These are phyloP conservation scores for Drosophila mettleri DNA, from an alignment of 2,888 invertebrate species.

Conservation along the genomic window DNA sequence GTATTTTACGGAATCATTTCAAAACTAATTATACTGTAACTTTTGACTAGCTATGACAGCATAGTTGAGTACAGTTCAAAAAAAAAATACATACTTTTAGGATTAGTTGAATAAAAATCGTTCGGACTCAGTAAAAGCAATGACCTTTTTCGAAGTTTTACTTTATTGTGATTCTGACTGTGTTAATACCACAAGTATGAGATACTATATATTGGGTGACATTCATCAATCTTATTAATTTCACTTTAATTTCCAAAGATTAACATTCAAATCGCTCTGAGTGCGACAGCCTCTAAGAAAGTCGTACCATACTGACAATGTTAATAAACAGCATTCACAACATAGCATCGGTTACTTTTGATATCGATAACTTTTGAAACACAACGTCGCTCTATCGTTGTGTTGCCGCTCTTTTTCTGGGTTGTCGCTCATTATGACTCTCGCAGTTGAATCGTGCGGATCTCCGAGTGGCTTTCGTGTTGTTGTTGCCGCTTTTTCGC, in stretches of 20 bases:
- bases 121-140: too few relatives aligned
- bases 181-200: too few relatives aligned
- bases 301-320: neutral
- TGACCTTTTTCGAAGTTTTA: neutral
- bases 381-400: slow-evolving; percentile 7
- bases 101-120: neutral
- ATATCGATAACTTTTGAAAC: slow-evolving; percentile 21
- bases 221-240: too few relatives aligned
- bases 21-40: too few relatives aligned
- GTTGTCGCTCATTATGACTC: slow-evolving; percentile 43
- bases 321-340: slow-evolving; percentile 12
- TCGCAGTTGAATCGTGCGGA: slow-evolving; percentile 38
- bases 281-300: neutral
- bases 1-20: neutral
- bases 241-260: too few relatives aligned
- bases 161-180: too few relatives aligned
- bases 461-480: slow-evolving; percentile 1
- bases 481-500: neutral
- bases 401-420: slow-evolving; percentile 35
- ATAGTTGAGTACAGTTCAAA: neutral
- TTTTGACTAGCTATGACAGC: neutral
- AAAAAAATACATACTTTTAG: slow-evolving; percentile 3
- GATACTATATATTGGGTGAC: too few relatives aligned
- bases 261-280: neutral
- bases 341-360: neutral